A percentile compares a stretch with the other conserved stretches of the same genome.
These are phyloP conservation scores for Philypnodon macrostomus DNA, from an alignment of 2,797 vertebrate genomes.

Conservation along the genomic window DNA sequence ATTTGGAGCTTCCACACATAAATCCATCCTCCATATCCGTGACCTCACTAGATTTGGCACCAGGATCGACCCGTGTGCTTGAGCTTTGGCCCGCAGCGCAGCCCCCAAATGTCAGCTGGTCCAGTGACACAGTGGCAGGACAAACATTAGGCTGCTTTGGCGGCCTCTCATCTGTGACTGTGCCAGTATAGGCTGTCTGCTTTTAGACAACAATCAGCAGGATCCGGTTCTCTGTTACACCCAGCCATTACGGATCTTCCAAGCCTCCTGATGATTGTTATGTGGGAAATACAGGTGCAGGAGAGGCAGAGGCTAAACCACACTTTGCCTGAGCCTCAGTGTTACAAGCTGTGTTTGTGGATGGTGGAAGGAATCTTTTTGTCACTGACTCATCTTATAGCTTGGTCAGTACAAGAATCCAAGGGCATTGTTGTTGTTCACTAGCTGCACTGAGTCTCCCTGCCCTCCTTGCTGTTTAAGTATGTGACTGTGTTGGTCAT, in stretches of 20 bases:
- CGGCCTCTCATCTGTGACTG: slow-evolving; percentile 24
- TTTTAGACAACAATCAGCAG: slow-evolving; percentile 30
- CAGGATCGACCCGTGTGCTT: slow-evolving; percentile 27
- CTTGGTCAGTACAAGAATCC: too few species aligned
- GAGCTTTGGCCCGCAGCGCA: slow-evolving; percentile 46
- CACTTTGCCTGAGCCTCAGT: too few species aligned
- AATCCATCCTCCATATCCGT: slow-evolving; percentile 20
- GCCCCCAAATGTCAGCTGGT: slow-evolving; percentile 66
- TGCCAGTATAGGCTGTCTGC: slow-evolving; percentile 30
- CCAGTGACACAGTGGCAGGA: slow-evolving; percentile 39
- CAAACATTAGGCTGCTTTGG: slow-evolving; percentile 39
- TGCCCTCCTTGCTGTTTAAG: too few species aligned
- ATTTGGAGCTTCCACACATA: slow-evolving; percentile 37
- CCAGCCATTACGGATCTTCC: slow-evolving; percentile 31
- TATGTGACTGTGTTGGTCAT: too few species aligned
- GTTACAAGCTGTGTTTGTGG: neutral
- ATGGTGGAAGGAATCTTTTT: too few species aligned
- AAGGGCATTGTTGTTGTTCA: too few species aligned
- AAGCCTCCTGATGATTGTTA: slow-evolving; percentile 17
- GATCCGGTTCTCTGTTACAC: slow-evolving; percentile 9
- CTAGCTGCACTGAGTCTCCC: too few species aligned
- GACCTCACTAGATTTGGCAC: slow-evolving; percentile 57
- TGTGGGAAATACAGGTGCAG: slow-evolving; percentile 15
- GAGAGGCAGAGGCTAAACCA: slow-evolving; percentile 24
- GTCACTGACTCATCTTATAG: too few species aligned